These are phyloP conservation scores for Cephus cinctus DNA, from an alignment of 1,140 invertebrate genomes.

Conservation along the genomic window DNA sequence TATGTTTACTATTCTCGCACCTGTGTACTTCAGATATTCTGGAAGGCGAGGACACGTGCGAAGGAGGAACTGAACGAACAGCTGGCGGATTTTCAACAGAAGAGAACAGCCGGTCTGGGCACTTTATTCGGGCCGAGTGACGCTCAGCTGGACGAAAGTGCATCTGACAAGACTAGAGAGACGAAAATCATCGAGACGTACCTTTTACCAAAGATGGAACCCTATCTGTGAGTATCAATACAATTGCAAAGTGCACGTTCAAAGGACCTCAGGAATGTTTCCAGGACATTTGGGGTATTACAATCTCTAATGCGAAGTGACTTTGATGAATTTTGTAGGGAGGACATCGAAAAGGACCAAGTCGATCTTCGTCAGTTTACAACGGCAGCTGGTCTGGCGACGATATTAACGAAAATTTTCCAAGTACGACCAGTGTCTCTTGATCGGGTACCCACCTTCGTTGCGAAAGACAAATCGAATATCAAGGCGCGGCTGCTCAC, in stretches of 20 bases:
- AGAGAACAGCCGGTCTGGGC: constrained; percentile 85
- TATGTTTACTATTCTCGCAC: neutral
- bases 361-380: constrained; percentile 69
- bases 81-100: constrained; percentile 86
- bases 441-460: constrained; percentile 74
- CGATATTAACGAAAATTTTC: constrained; percentile 74
- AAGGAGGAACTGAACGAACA: constrained; percentile 86
- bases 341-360: constrained; percentile 71
- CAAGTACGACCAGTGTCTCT: constrained; percentile 63
- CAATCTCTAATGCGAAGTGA: constrained; percentile 8
- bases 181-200: constrained; percentile 72
- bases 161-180: constrained; percentile 80
- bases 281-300: too few species aligned
- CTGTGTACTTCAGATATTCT: constrained; percentile 65
- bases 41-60: constrained; percentile 79
- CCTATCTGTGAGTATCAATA: constrained; percentile 62
- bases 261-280: too few species aligned
- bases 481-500: constrained; percentile 71
- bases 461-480: constrained; percentile 79
- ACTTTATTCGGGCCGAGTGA: constrained; percentile 89
- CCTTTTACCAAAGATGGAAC: constrained; percentile 72
- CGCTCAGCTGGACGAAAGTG: constrained; percentile 74
- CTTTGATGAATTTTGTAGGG: constrained; percentile 51
- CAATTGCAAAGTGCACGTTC: constrained; percentile 7
- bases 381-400: constrained; percentile 75